Conservation (phyloP, 2,113 vertebrate species). For the Pygoscelis adeliae region DNA sequence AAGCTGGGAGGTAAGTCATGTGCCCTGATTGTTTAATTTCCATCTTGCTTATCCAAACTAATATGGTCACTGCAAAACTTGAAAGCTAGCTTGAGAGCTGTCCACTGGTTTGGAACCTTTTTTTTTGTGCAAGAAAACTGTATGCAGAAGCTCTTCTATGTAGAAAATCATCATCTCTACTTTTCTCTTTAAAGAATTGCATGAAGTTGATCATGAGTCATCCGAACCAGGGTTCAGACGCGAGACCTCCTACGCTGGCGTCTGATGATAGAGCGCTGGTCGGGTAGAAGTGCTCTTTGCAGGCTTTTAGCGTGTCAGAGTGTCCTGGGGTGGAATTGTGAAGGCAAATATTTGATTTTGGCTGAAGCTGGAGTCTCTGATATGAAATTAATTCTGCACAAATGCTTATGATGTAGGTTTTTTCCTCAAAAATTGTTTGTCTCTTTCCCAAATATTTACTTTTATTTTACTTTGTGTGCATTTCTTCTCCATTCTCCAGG, state of each 20-base stretch:
- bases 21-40: background rate
- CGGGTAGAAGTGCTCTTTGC: background rate
- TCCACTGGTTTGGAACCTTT: background rate
- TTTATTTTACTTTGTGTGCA: background rate
- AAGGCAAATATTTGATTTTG: conserved; percentile 41
- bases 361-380: background rate
- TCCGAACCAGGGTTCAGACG: background rate
- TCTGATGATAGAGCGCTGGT: background rate
- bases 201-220: background rate
- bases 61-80: accelerated
- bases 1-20: conserved; percentile 91
- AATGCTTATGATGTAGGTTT: background rate
- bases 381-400: background rate
- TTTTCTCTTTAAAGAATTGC: background rate
- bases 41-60: background rate
- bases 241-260: background rate
- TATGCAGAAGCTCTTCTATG: background rate
- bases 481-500: background rate
- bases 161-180: background rate
- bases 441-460: conserved; percentile 25
- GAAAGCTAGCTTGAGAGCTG: background rate
- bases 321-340: background rate
- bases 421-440: background rate
- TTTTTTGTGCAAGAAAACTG: accelerated
- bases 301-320: background rate